These are phyloP conservation scores for Pipistrellus kuhlii DNA, from an alignment of 2,797 vertebrate species.

Conservation along the genomic window DNA sequence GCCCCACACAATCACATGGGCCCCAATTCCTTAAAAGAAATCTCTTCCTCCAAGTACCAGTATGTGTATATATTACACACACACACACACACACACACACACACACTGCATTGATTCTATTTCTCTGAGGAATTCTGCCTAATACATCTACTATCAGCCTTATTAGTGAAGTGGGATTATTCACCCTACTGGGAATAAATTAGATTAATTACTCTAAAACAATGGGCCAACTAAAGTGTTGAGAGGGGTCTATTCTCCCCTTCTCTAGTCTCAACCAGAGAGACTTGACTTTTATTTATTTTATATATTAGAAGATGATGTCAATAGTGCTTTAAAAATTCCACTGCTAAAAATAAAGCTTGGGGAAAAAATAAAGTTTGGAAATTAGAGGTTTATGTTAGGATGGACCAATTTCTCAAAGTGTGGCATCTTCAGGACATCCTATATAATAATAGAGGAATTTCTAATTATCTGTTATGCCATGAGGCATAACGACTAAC, in stretches of 20 bases:
- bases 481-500: too few species aligned
- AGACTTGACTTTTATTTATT: neutral
- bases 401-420: neutral
- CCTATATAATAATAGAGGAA: too few species aligned
- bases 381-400: slow-evolving; percentile 40
- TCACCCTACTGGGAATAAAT: neutral
- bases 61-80: neutral
- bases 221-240: too few species aligned
- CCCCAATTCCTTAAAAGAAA: slow-evolving; percentile 42
- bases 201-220: slow-evolving; percentile 21
- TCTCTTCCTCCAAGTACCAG: neutral
- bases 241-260: neutral
- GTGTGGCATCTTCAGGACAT: too few species aligned
- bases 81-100: neutral
- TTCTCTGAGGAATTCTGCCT: slow-evolving; percentile 39
- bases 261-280: neutral
- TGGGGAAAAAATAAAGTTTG: neutral
- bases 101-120: neutral
- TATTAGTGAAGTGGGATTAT: slow-evolving; percentile 15
- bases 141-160: neutral
- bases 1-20: neutral
- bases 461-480: too few species aligned
- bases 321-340: neutral
- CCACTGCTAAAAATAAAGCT: slow-evolving; percentile 10
- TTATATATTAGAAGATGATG: neutral